Percentiles rank a stretch among this genome's conserved stretches.
Conservation (phyloP, 2,888 invertebrate species). For the Phoenoteleia sp. region DNA sequence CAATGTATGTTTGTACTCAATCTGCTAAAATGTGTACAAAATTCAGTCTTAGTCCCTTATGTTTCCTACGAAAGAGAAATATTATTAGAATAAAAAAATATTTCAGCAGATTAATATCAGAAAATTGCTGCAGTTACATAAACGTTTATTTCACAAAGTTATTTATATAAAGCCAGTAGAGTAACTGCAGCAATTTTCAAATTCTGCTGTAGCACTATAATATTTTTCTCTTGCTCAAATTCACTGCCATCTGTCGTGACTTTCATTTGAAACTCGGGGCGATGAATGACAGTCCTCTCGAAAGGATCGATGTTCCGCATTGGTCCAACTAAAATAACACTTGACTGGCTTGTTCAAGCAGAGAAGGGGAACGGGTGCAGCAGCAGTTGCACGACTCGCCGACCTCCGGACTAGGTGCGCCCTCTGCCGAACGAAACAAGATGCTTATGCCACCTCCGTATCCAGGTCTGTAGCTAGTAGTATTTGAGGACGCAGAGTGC, state of each 20-base stretch:
- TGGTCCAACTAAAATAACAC: constrained; percentile 80
- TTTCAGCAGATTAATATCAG: no score
- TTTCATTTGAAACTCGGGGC: neutral
- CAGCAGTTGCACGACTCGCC: constrained; percentile 83
- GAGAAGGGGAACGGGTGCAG: constrained; percentile 85
- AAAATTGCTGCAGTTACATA: no score
- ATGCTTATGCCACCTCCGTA: constrained; percentile 86
- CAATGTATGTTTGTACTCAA: no score
- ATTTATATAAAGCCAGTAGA: no score
- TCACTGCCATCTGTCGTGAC: neutral
- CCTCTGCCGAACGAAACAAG: constrained; percentile 85
- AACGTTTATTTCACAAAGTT: no score
- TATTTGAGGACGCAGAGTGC: constrained; percentile 82
- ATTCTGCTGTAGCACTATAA: no score
- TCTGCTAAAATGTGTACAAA: no score
- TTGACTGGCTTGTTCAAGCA: constrained; percentile 85
- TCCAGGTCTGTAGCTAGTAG: constrained; percentile 86
- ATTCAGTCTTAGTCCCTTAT: no score
- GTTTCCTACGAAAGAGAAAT: no score
- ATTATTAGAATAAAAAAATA: no score
- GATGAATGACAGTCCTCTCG: neutral
- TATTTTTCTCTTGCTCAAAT: no score
- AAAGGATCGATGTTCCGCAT: constrained; percentile 24
- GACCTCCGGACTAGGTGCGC: constrained; percentile 81
- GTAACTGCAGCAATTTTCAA: no score